phyloP scores from a whole-genome alignment of 2,888 invertebrate genomes.

The Amphiduros pacificus region DNA sequence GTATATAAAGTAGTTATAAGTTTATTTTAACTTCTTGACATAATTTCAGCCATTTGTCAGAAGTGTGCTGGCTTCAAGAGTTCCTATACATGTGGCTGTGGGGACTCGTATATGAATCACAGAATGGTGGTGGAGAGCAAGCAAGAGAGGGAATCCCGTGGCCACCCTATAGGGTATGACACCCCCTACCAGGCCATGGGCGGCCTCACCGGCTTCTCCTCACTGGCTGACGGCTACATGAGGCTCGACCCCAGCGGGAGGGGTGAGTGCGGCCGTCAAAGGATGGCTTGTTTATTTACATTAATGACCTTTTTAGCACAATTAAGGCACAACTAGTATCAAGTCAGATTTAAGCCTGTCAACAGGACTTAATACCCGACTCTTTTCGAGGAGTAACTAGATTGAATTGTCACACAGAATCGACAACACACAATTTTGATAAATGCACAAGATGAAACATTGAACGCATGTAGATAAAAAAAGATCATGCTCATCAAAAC shows the following conservation, averaged over 20 bases:
- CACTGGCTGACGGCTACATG: conserved; percentile 57
- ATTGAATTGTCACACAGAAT: no score
- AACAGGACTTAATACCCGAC: not conserved
- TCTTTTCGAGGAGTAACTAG: not conserved
- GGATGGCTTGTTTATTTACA: no score
- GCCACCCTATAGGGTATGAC: conserved; percentile 55
- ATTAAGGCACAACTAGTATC: no score
- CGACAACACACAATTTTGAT: no score
- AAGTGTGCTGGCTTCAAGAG: conserved; percentile 38
- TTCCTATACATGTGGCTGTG: conserved; percentile 57
- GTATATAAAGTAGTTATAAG: not conserved
- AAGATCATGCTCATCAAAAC: no score
- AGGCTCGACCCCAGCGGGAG: conserved; percentile 58
- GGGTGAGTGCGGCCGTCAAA: conserved; percentile 41
- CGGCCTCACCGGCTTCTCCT: conserved; percentile 59
- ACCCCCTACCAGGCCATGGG: conserved; percentile 59
- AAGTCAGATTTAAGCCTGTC: no score
- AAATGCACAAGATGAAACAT: no score
- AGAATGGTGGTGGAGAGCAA: conserved; percentile 55
- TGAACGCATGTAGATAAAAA: no score
- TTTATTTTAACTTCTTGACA: not conserved
- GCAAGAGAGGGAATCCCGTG: conserved; percentile 54
- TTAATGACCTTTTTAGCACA: no score
- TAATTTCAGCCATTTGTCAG: conserved; percentile 28
- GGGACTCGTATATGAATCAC: conserved; percentile 47